Base-by-base conservation (phyloP, 2,888 invertebrate species). In the Entomobrya multifasciata region DNA sequence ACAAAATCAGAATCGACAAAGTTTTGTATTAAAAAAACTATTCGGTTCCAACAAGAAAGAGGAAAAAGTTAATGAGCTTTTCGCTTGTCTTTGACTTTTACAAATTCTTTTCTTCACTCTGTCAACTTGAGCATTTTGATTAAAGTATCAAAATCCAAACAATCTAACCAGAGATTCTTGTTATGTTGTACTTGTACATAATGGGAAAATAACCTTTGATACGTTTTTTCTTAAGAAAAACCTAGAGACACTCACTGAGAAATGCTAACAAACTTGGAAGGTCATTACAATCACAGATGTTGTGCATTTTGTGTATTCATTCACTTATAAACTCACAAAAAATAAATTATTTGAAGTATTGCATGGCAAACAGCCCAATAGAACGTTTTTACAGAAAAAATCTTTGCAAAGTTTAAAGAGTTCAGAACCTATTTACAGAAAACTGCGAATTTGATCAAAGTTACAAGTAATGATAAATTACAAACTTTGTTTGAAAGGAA, bases 81-180 rank as follows among this genome's bases (percentile, higher is more conserved):
- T 13, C 41, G 41, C 77, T 67, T 41, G 15, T 70, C 83, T 77
- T 65, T 83, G 41, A 74, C 82, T 82, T 62, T 57, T 65, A 76
- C 83, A 83, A 62, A 83, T 65, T 52, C 80, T 55, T 47, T 67
- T n/a, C 67, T 44, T 41, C 67, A 36, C 65, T 65, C 30, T 11
- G 20, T 22, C 36, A 52, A 36, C 62, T 83, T 77, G 77, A 67
- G 67, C 67, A 83, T 8, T 83, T 83, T 83, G 65, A 76, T 83
- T 77, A 83, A 76, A 74, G 76, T 77, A 83, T 77, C 76, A 74
- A 62, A 74, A 81, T 44, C 36, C 65, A 49, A 79, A 79, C 27
- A 65, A 62, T 60, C 60, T 15, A 15, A 30, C 13, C 60, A 60
- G 30, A 60, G 10, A 25, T 5, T 57, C 27, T 60, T 60, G 30